A percentile compares a stretch with the other conserved stretches of the same genome.
phyloP scores from a whole-genome alignment of 2,797 vertebrate species.

The Acropternis orthonyx region DNA sequence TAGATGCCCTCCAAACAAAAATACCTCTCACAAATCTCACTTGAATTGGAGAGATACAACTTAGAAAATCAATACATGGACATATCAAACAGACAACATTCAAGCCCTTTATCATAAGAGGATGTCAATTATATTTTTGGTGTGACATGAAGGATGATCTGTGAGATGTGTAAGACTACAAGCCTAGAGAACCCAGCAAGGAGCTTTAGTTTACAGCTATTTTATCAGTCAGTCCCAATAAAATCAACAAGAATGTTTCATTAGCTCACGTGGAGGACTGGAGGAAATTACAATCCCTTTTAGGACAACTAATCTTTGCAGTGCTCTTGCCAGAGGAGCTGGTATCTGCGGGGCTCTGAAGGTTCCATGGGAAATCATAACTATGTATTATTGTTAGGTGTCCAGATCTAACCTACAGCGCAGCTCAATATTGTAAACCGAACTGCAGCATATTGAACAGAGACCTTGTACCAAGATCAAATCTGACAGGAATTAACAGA shows the following conservation, averaged over 20 bases:
- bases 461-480: not conserved
- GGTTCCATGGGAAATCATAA: not conserved
- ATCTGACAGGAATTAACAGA: not conserved
- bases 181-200: not conserved
- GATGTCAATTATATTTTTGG: not conserved
- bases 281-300: not conserved
- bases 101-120: not conserved
- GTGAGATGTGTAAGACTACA: not conserved
- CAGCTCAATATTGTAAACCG: not conserved
- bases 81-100: not conserved
- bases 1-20: slow-evolving; percentile 27
- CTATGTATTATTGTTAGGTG: not conserved
- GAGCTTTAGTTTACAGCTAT: not conserved
- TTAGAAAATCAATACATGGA: not conserved
- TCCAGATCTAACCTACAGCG: not conserved
- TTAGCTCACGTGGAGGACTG: not conserved
- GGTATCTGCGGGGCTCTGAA: not conserved
- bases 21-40: not conserved
- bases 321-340: not conserved
- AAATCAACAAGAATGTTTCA: not conserved
- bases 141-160: not conserved
- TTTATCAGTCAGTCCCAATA: not conserved
- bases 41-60: not conserved
- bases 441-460: not conserved
- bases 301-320: not conserved